Conservation (phyloP, 2,797 vertebrate genomes). For the Bryconaethiops microstoma region DNA sequence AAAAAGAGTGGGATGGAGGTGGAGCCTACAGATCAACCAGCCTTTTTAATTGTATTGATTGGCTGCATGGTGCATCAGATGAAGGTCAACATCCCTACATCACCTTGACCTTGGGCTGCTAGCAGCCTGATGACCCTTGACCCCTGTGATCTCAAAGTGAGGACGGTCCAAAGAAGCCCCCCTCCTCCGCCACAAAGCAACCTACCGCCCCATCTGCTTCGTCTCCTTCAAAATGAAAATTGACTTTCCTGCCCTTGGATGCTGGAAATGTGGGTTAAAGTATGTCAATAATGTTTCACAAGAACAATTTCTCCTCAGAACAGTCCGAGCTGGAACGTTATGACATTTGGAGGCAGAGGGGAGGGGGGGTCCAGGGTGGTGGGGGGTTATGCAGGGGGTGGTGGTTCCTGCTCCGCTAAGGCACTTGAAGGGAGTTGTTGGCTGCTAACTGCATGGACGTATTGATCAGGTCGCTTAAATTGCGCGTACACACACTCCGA, state of each 20-base stretch:
- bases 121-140: slow-evolving; percentile 67
- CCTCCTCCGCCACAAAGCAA: neutral
- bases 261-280: slow-evolving; percentile 90
- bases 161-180: slow-evolving; percentile 57
- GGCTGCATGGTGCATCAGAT: slow-evolving; percentile 77
- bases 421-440: slow-evolving; percentile 82
- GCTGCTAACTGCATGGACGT: slow-evolving; percentile 87
- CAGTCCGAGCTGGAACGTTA: slow-evolving; percentile 82
- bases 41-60: slow-evolving; percentile 89
- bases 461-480: slow-evolving; percentile 94
- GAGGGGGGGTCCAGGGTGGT: slow-evolving; percentile 74
- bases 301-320: slow-evolving; percentile 90
- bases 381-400: slow-evolving; percentile 72
- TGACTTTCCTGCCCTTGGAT: slow-evolving; percentile 81
- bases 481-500: slow-evolving; percentile 84
- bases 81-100: slow-evolving; percentile 78
- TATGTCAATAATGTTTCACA: slow-evolving; percentile 96
- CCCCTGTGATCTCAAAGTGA: slow-evolving; percentile 71
- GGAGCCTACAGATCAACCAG: slow-evolving; percentile 76
- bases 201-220: neutral
- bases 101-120: slow-evolving; percentile 92
- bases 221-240: slow-evolving; percentile 86
- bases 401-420: slow-evolving; percentile 77
- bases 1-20: slow-evolving; percentile 25
- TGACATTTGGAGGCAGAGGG: slow-evolving; percentile 88